Evolutionary conservation across 2,888 invertebrate species (phyloP).

Genomic region (Schizaphis graminum): DNA sequence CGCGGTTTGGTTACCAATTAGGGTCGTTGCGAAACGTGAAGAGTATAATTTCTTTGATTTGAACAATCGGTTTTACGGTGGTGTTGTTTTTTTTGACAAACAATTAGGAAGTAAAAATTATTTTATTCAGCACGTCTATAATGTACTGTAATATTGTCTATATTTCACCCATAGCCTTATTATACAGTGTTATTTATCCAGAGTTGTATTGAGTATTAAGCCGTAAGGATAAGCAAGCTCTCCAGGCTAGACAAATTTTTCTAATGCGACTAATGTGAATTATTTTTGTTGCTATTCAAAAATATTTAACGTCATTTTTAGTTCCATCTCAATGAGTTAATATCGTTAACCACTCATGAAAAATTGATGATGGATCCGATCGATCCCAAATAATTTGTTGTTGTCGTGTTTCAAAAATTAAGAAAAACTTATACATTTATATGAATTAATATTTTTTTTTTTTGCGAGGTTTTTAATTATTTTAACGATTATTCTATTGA

Average conservation of each 20-base stretch:
- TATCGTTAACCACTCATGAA: background rate
- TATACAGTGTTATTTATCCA: background rate
- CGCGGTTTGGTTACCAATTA: constrained; percentile 15
- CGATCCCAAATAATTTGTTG: background rate
- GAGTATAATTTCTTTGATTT: background rate
- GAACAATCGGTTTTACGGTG: background rate
- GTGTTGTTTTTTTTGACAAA: background rate
- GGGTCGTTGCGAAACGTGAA: background rate
- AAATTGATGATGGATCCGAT: background rate
- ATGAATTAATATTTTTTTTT: background rate
- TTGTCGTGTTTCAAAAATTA: background rate
- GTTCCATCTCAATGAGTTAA: background rate
- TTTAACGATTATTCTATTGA: background rate
- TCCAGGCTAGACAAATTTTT: too few relatives aligned
- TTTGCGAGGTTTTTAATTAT: too few relatives aligned
- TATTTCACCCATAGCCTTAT: background rate
- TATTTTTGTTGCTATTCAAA: background rate
- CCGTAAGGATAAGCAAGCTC: too few relatives aligned
- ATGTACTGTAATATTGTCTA: background rate
- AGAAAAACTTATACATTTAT: background rate
- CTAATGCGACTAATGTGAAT: background rate
- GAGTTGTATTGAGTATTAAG: background rate
- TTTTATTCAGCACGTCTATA: background rate
- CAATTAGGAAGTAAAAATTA: background rate
- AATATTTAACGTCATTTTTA: background rate